Conservation (phyloP, 2,797 vertebrate genomes). For the Ceryle rudis region DNA sequence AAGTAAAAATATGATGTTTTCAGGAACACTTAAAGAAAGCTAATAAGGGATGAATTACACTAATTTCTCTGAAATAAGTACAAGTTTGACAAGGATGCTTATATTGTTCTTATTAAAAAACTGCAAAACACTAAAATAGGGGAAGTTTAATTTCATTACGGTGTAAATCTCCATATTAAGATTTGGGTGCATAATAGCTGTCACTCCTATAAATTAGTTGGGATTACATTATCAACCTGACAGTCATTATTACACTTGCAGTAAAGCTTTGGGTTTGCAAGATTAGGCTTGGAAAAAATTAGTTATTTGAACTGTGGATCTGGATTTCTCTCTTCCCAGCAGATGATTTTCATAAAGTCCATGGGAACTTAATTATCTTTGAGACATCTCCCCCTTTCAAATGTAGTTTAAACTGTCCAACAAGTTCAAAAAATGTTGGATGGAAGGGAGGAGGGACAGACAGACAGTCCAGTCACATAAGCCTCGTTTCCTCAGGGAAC, state of each 20-base stretch:
- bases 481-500: slow-evolving; percentile 50
- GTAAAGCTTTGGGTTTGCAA: not conserved
- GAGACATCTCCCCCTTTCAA: slow-evolving; percentile 60
- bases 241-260: not conserved
- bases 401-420: slow-evolving; percentile 44
- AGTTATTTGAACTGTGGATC: slow-evolving; percentile 33
- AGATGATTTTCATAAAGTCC: slow-evolving; percentile 61
- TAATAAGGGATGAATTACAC: not conserved
- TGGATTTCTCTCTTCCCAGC: slow-evolving; percentile 59
- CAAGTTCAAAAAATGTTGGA: slow-evolving; percentile 63
- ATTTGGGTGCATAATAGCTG: not conserved
- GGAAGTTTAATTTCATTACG: not conserved
- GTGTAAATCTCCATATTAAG: not conserved
- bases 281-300: slow-evolving; percentile 19
- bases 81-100: not conserved
- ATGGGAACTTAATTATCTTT: slow-evolving; percentile 71
- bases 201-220: not conserved
- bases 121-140: not conserved
- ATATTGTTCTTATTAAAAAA: not conserved
- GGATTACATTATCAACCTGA: slow-evolving; percentile 5
- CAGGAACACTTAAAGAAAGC: not conserved
- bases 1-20: not conserved
- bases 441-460: slow-evolving; percentile 54
- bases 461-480: slow-evolving; percentile 58
- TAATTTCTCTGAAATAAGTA: not conserved